These are phyloP conservation scores for Apogon talboti DNA, from an alignment of 2,797 vertebrate genomes.

Conservation along the genomic window DNA sequence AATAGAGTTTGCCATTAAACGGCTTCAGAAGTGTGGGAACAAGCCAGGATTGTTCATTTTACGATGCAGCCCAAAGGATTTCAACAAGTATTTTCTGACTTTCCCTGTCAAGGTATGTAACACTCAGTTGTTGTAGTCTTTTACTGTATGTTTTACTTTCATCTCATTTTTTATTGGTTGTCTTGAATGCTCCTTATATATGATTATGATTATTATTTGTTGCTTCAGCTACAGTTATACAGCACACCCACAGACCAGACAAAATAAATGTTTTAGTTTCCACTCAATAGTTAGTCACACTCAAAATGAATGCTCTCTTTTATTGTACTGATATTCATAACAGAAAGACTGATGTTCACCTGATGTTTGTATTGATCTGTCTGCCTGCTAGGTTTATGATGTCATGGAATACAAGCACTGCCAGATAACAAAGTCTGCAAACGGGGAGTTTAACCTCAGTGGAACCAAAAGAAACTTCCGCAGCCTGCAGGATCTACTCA, in stretches of 20 bases:
- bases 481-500: slow-evolving; percentile 91
- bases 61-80: slow-evolving; percentile 95
- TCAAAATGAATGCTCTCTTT: background rate
- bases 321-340: too few species aligned
- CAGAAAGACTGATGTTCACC: background rate
- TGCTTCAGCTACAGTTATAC: too few species aligned
- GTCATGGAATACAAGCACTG: slow-evolving; percentile 93
- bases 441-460: slow-evolving; percentile 91
- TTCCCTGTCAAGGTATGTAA: slow-evolving; percentile 92
- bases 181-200: too few species aligned
- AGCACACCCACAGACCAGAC: too few species aligned
- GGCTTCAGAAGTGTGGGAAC: slow-evolving; percentile 90
- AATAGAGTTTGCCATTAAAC: slow-evolving; percentile 93
- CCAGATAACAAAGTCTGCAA: slow-evolving; percentile 90
- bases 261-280: too few species aligned
- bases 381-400: slow-evolving; percentile 73
- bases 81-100: slow-evolving; percentile 95
- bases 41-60: slow-evolving; percentile 92
- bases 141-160: too few species aligned
- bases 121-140: too few species aligned
- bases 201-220: too few species aligned
- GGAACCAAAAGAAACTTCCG: slow-evolving; percentile 94
- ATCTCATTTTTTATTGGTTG: too few species aligned
- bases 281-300: too few species aligned
- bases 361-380: too few species aligned